Base-by-base conservation (phyloP, 2,888 invertebrate species). In the Aleiodes alternator region DNA sequence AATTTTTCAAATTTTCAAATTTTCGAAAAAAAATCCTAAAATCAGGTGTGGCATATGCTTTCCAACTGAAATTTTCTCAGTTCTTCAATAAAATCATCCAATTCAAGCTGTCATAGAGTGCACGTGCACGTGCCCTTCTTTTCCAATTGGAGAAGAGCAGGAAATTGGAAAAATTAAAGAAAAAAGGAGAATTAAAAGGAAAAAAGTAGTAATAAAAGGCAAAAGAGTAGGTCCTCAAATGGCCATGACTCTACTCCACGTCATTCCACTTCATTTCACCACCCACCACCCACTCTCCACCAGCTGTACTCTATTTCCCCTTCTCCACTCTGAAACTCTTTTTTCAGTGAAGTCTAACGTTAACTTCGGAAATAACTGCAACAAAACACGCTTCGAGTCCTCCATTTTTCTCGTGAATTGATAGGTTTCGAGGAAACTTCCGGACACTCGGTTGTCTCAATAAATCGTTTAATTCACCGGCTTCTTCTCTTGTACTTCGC, bases 241-340 rank as follows among this genome's bases (percentile, higher is more conserved):
- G 23, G 31, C 31, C 31, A 12, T 34, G 43, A 12, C 53, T 34
- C 23, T 53, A 69, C 43, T 34, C 56, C 16, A 56, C 56, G 23
- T 56, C 56, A 56, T 56, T 56, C 61, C 55, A 59, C 57, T 59
- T 71, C 61, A 71, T 71, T 71, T 71, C 43, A 11, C n/a, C 12
- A n/a, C 38, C 38, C 61, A 50, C 23, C 50, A 59, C 34, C 61
- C 14, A 3, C 61, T 38, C 61, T 38, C 14, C 16, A 7, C 11
- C 55, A 55, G 34, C 34, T 34, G 34, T 34, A 34, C 34, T 16
- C 55, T 4, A 6, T n/a, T 16, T 16, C 55, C 12, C 14, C 14
- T 23, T 23, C 23, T 23, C 14, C 14, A 16, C 55, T n/a, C 55
- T n/a, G 11, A 55, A 55, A 14, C 16, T 34, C 34, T 55, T 55